Conservation (phyloP, 2,888 invertebrate genomes). For the Hedychridium roseum region DNA sequence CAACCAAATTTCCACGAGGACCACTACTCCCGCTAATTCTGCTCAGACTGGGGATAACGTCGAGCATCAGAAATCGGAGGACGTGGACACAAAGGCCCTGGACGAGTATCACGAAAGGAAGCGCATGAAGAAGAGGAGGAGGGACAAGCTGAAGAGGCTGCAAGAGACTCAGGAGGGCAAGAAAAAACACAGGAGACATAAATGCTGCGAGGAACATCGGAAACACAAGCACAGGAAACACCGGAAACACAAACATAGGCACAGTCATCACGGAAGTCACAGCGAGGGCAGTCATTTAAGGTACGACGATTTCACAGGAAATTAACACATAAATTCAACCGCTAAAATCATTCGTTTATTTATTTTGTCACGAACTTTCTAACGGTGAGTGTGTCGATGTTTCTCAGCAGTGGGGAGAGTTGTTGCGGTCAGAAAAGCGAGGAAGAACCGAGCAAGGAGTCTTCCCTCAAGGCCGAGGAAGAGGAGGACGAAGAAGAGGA, state of each 20-base stretch:
- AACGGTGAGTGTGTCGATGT: neutral
- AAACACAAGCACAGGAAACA: constrained; percentile 69
- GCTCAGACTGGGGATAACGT: constrained; percentile 25
- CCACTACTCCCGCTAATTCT: constrained; percentile 32
- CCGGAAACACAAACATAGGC: constrained; percentile 80
- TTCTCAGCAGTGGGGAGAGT: constrained; percentile 52
- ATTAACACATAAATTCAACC: constrained; percentile 3
- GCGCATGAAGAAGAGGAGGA: constrained; percentile 74
- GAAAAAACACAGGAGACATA: constrained; percentile 75
- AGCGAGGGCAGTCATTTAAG: constrained; percentile 69
- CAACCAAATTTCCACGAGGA: constrained; percentile 29
- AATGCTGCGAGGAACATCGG: constrained; percentile 75
- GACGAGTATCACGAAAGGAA: constrained; percentile 70
- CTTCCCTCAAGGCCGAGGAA: constrained; percentile 54
- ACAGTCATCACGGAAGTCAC: constrained; percentile 82
- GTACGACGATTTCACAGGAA: constrained; percentile 25
- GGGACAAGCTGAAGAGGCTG: constrained; percentile 68
- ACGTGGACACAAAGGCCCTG: constrained; percentile 58
- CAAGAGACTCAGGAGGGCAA: constrained; percentile 65
- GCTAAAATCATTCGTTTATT: neutral
- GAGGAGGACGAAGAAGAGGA: constrained; percentile 65
- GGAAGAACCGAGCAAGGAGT: constrained; percentile 61
- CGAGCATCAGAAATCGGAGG: constrained; percentile 38
- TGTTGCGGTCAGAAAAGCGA: constrained; percentile 54
- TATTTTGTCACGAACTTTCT: constrained; percentile 6